Conservation (phyloP, 2,113 vertebrate species). For the Rattus rattus region DNA sequence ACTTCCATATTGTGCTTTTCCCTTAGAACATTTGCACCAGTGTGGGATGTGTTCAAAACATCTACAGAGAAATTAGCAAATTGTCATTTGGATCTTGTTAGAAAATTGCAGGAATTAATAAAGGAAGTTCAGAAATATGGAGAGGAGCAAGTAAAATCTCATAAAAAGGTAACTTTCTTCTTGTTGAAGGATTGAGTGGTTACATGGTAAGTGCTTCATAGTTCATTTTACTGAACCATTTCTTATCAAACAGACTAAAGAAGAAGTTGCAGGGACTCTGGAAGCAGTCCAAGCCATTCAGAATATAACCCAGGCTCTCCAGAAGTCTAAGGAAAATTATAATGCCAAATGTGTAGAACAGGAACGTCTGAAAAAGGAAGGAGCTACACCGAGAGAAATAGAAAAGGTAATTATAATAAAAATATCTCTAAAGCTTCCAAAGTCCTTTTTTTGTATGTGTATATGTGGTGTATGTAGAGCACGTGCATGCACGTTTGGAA, state of each 20-base stretch:
- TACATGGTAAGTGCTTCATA: constrained; percentile 33
- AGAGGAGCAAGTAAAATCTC: constrained; percentile 97
- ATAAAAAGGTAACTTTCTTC: constrained; percentile 92
- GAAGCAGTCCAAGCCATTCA: constrained; percentile 98
- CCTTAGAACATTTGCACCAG: constrained; percentile 95
- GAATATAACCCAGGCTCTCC: constrained; percentile 94
- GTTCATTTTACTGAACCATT: constrained; percentile 76
- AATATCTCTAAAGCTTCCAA: background rate
- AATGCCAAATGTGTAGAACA: constrained; percentile 95
- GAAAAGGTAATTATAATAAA: constrained; percentile 92
- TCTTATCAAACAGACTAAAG: constrained; percentile 93
- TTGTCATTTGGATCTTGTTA: constrained; percentile 97
- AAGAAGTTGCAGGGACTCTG: constrained; percentile 96
- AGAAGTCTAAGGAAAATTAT: constrained; percentile 98
- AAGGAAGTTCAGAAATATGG: constrained; percentile 99
- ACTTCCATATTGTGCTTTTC: constrained; percentile 62
- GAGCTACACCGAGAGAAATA: constrained; percentile 95
- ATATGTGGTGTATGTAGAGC: background rate
- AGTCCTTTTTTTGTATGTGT: background rate
- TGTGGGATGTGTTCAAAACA: constrained; percentile 97
- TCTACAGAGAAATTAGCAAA: constrained; percentile 96
- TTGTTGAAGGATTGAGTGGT: constrained; percentile 50
- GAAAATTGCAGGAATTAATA: constrained; percentile 97
- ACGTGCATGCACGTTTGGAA: background rate
- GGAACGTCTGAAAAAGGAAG: constrained; percentile 97